Evolutionary conservation across 2,888 invertebrate genomes (phyloP), one percentile per base, ranked within the genome.

Genomic region (Amblyteles armatorius): DNA sequence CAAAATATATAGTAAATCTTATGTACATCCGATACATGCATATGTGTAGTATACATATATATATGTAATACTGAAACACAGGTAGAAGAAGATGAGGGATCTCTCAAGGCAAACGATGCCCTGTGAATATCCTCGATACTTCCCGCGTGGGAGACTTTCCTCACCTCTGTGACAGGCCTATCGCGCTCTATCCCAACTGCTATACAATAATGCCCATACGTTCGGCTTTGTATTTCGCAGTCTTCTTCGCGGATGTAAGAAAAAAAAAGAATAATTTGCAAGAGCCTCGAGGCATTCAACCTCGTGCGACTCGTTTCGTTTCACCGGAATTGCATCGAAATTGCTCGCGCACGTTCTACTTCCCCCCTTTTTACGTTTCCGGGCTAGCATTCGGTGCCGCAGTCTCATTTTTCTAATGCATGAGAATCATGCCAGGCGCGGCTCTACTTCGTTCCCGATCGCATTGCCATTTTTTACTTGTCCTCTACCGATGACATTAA

Each of bases 141-240:
- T 69, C 60, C 48, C 36, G 82, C 76, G 82, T 76, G 82, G 76
- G 76, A 82, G 82, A 82, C 82, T 82, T 76, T 82, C 82, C 76
- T 82, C 76, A 77, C 82, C 82, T 63, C 63, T 76, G 82, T 71
- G 63, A 77, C 82, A 69, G 63, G 69, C 69, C 63, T 57, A 60
- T 48, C 82, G 63, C 65, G 76, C 29, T 57, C 16, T 16, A 55
- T 29, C 55, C 57, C 69, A 29, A 68, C 76, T 26, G n/a, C 44
- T 33, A 33, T 63, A 63, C 16, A 65, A 65, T 67, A 73, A 73
- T 80, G 55, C 44, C 44, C 67, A 29, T 79, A 55, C 65, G 40
- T n/a, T 63, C 29, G 52, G 26, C 60, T 22, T 65, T 71, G 36
- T 72, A 72, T 72, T 29, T 55, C 26, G n/a, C 26, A 36, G 57